Evolutionary conservation across 2,888 invertebrate genomes (phyloP).

Genomic region (Tiphia femorata): DNA sequence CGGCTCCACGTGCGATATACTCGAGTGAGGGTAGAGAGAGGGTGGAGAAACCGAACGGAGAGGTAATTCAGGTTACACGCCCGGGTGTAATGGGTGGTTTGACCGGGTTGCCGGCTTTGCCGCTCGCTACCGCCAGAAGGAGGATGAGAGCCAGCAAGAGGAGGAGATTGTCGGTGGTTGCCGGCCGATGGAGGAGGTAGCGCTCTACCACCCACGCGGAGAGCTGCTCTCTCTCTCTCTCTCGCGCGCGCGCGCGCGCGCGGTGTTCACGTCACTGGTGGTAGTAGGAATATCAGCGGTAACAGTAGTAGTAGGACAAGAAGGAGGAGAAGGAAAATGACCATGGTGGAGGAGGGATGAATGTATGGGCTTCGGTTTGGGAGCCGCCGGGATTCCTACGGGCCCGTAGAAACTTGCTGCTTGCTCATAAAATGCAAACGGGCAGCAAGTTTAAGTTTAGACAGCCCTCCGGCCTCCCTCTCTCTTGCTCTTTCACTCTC

Average conservation of each 20-base stretch:
- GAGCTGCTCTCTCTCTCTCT: too few species aligned
- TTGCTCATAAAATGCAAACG: constrained; percentile 68
- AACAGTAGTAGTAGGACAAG: not conserved
- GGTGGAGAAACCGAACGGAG: constrained; percentile 34
- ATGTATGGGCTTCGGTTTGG: constrained; percentile 55
- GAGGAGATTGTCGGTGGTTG: too few species aligned
- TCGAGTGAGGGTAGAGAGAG: constrained; percentile 15
- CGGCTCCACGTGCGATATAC: constrained; percentile 25
- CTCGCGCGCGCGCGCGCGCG: not conserved
- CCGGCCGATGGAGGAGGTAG: too few species aligned
- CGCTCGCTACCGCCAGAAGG: not conserved
- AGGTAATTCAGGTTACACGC: constrained; percentile 50
- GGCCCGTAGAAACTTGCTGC: constrained; percentile 49
- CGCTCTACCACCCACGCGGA: too few species aligned
- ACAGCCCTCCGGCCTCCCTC: constrained; percentile 35
- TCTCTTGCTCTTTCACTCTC: constrained; percentile 15
- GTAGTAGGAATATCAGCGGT: constrained; percentile 4
- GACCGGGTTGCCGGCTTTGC: constrained; percentile 40
- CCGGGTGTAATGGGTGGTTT: constrained; percentile 47
- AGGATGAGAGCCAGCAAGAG: not conserved
- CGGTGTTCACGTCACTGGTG: constrained; percentile 2
- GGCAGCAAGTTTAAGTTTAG: constrained; percentile 64
- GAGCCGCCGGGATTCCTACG: constrained; percentile 51
- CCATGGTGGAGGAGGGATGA: constrained; percentile 35
- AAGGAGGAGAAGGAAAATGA: constrained; percentile 14